Evolutionary conservation across 2,888 invertebrate species (phyloP), one percentile per base, ranked within the genome.

Genomic region (Yponomeuta sedellus): DNA sequence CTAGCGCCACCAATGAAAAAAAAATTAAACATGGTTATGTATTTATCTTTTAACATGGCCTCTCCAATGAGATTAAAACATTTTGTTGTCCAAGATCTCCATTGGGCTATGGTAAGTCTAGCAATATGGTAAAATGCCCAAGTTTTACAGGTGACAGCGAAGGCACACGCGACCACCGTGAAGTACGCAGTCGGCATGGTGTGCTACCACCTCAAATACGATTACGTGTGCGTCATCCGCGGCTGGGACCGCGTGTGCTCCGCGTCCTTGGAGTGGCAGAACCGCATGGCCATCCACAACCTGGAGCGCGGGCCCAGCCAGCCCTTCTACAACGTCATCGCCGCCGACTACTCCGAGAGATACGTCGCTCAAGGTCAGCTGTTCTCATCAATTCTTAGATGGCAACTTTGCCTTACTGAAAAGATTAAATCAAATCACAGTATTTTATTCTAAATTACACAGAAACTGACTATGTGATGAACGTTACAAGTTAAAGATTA

Each of bases 251-350:
- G 79, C 0, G 74, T 77, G 1, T 94, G 93, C 77, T 78, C 87
- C 67, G 92, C 92, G 0, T 85, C 91, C 0, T 73, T 79, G 10
- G 92, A 92, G 59, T 93, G 94, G 93, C 92, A 92, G 68, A 75
- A 78, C 0, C 92, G 92, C 70, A 92, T 93, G 92, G 91, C 92
- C 4, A 92, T 93, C 0, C 79, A 92, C 58, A 86, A 82, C 64
- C 79, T 94, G 22, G 77, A 83, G 5, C 78, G 83, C 44, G 92
- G 92, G 62, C 79, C 84, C 22, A 75, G 89, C 28, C 95, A 96
- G 78, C 95, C 95, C 0, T 95, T 94, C 82, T 96, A 96, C 76
- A 91, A 93, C 72, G 93, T 95, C 6, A 82, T 94, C 22, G 94
- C 93, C 0, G 92, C 93, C 57, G 95, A 95, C 79, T 94, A 94